phyloP scores from a whole-genome alignment of 92 coral and sea anemone genomes.

The Siderastrea radians region DNA sequence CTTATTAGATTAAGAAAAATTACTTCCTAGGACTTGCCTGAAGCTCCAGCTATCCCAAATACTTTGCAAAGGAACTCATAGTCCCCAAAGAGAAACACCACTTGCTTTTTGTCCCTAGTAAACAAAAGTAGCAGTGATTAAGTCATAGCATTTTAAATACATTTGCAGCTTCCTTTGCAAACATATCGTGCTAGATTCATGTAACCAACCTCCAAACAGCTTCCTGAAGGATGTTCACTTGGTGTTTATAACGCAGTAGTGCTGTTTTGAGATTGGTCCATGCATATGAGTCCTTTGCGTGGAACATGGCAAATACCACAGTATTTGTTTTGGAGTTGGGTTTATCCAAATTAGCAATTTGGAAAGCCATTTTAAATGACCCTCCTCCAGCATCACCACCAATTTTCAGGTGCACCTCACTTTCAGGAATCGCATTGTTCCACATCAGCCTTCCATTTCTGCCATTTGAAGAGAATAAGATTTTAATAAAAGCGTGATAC shows the following conservation, averaged over 20 bases:
- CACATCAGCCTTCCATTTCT: conserved; percentile 23
- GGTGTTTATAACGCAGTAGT: conserved; percentile 19
- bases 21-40: conserved; percentile 28
- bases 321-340: conserved; percentile 51
- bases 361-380: conserved; percentile 54
- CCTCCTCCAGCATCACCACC: conserved; percentile 62
- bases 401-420: conserved; percentile 34
- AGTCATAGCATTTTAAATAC: too few relatives aligned
- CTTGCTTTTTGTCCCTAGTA: conserved; percentile 43
- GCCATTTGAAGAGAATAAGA: neutral
- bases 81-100: conserved; percentile 47
- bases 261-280: conserved; percentile 52
- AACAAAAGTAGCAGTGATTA: too few relatives aligned
- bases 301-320: conserved; percentile 32
- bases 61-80: conserved; percentile 55
- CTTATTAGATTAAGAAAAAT: neutral
- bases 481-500: too few relatives aligned
- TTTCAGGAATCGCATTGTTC: conserved; percentile 34
- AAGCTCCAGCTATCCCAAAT: conserved; percentile 56
- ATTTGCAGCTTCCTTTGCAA: too few relatives aligned
- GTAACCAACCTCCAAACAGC: conserved; percentile 46
- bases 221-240: conserved; percentile 47
- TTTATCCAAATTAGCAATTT: conserved; percentile 37
- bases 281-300: conserved; percentile 53
- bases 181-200: too few relatives aligned